Base-by-base conservation (phyloP, 1,140 invertebrate species). In the Brachionus manjavacas region DNA sequence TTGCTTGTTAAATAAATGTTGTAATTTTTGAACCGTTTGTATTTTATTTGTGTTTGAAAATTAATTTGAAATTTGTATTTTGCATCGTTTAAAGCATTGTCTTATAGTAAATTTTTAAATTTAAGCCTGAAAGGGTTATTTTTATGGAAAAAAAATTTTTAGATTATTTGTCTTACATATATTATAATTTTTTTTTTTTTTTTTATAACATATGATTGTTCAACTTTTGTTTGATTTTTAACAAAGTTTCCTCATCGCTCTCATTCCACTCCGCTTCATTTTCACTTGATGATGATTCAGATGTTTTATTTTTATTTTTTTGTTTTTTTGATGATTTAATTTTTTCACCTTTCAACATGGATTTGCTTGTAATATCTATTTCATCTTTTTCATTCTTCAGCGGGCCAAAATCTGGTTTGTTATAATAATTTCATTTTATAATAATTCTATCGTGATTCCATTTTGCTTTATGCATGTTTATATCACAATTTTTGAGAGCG, bases 351-450 rank as follows among this genome's bases (percentile, higher is more conserved):
- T 68, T 68, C 31, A 68, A 31, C 25, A 31, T 68, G 64, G 49
- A 16, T 55, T 55, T n/a, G n/a, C 28, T 68, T 9, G 64, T 3
- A 31, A n/a, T 3, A 28, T 68, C 11, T 12, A n/a, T 20, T 68
- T 68, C 28, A 68, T 68, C 64, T 68, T 68, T 25, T 2, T 2
- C 4, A n/a, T n/a, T 25, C 31, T 68, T 68, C 31, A 28, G 64
- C 28, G 64, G 64, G 23, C 9, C 0, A 68, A 68, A 68, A 68
- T 68, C 25, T 68, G 25, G 64, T n/a, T 68, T 68, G n/a, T 68
- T 68, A 28, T 68, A 68, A 68, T 68, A 68, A 68, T 28, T 83
- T 64, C n/a, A 68, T 68, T 68, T 68, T 68, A 35, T 68, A 68
- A 68, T 68, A 35, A 35, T 68, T 31, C 64, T 23, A 68, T 68